Evolutionary conservation across 2,113 vertebrate genomes (phyloP).

Genomic region (Noctilio leporinus): DNA sequence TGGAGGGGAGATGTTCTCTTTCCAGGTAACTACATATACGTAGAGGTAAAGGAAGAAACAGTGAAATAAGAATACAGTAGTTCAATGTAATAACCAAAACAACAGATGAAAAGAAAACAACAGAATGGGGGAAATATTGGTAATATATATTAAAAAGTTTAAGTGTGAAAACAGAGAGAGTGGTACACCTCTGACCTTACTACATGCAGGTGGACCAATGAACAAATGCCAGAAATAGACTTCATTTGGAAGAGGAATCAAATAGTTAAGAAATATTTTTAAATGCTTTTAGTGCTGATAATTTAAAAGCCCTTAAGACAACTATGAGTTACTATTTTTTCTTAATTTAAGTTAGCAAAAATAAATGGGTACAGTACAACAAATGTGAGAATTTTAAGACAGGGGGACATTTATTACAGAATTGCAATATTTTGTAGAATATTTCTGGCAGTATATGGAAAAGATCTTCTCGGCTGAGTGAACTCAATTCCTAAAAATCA

Average conservation of each 20-base stretch:
- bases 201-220: background rate
- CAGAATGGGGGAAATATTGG: background rate
- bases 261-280: background rate
- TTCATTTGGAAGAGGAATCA: background rate
- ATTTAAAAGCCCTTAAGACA: background rate
- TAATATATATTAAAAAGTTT: background rate
- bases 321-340: background rate
- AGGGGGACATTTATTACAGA: background rate
- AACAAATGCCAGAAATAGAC: background rate
- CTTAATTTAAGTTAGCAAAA: conserved; percentile 13
- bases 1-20: background rate
- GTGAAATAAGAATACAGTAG: background rate
- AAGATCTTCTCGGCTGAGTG: background rate
- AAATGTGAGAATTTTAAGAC: background rate
- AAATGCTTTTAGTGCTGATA: background rate
- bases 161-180: background rate
- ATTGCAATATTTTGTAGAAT: background rate
- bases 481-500: background rate
- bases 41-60: background rate
- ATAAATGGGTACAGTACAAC: background rate
- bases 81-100: background rate
- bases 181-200: background rate
- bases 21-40: background rate
- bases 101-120: background rate
- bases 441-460: background rate